phyloP scores from a whole-genome alignment of 1,140 invertebrate genomes.

The Meloidogyne chitwoodi region DNA sequence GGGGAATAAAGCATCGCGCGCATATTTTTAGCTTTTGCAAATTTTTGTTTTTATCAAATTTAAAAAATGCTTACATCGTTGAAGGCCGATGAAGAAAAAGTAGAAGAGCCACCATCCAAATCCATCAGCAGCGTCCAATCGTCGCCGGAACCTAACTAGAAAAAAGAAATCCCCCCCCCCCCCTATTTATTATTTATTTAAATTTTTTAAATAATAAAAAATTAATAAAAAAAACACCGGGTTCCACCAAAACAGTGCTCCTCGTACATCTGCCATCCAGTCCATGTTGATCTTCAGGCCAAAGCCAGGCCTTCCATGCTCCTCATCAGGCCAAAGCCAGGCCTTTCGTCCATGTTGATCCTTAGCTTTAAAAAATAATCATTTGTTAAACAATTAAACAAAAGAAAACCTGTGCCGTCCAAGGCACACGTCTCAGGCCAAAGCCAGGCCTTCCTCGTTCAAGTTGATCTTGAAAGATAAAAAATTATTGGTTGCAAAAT shows the following conservation, averaged over 20 bases:
- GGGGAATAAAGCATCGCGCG: background rate
- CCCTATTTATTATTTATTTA: background rate
- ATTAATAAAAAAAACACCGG: background rate
- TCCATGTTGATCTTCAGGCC: background rate
- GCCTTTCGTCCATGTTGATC: background rate
- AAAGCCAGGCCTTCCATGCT: too few relatives aligned
- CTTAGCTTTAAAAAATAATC: too few relatives aligned
- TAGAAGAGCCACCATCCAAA: background rate
- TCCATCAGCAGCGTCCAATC: too few relatives aligned
- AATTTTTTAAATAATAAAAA: background rate
- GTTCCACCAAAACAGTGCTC: background rate
- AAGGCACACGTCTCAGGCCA: too few relatives aligned
- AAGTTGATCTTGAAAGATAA: too few relatives aligned
- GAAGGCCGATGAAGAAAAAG: background rate
- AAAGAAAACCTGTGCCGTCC: too few relatives aligned
- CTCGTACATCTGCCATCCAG: too few relatives aligned
- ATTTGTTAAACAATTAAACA: too few relatives aligned
- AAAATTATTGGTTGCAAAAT: too few relatives aligned
- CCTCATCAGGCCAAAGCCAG: too few relatives aligned
- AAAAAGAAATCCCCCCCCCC: background rate
- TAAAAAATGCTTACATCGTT: background rate
- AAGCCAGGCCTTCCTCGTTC: too few relatives aligned
- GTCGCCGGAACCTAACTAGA: background rate
- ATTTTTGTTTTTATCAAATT: background rate
- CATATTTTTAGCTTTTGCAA: background rate